phyloP scores from a whole-genome alignment of 2,797 vertebrate genomes.

The Leptoclinus maculatus region DNA sequence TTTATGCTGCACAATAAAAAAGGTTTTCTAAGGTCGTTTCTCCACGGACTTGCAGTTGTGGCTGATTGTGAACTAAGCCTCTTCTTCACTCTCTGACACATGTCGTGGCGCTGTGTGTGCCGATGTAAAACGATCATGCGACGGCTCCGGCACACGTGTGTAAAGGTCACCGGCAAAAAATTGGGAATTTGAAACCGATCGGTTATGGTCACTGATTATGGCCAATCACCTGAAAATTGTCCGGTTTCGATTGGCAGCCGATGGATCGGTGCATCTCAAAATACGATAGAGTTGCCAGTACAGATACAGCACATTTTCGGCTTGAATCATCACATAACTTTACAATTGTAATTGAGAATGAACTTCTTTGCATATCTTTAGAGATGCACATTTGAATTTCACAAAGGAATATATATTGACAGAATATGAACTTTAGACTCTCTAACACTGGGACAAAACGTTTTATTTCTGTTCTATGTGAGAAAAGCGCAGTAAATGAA shows the following conservation, averaged over 20 bases:
- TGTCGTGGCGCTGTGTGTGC: not conserved
- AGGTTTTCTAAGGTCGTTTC: not conserved
- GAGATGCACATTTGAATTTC: constrained; percentile 4
- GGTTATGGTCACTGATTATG: not conserved
- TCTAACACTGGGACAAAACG: not conserved
- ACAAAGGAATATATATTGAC: constrained; percentile 2
- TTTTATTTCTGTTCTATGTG: constrained; percentile 14
- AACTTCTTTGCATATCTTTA: not conserved
- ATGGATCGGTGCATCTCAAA: too few species aligned
- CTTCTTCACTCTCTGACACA: too few species aligned
- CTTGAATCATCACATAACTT: not conserved
- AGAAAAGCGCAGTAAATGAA: constrained; percentile 13
- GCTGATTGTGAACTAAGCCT: too few species aligned
- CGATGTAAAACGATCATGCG: not conserved
- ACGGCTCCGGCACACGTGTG: too few species aligned
- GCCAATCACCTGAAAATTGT: not conserved
- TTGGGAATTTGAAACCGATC: too few species aligned
- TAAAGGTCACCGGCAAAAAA: not conserved
- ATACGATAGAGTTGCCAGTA: not conserved
- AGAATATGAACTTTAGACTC: constrained; percentile 2
- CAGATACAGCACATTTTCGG: not conserved
- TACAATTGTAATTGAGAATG: not conserved
- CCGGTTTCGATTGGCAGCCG: not conserved
- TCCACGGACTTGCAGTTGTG: too few species aligned
- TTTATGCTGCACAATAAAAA: not conserved